phyloP scores from a whole-genome alignment of 1,140 invertebrate species.

The Orussus abietinus region DNA sequence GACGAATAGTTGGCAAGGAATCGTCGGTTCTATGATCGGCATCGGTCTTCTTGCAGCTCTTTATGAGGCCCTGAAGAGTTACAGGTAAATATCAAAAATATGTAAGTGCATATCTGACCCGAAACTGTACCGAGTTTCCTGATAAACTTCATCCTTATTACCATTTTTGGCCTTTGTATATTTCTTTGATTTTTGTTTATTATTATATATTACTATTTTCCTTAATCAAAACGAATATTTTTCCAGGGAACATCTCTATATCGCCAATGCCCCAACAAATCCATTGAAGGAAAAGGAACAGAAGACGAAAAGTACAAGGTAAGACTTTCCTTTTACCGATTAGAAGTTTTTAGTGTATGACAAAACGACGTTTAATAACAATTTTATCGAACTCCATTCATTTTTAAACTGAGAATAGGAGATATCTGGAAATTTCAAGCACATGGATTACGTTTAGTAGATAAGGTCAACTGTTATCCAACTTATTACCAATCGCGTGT shows the following conservation, averaged over 20 bases:
- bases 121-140: too few species aligned
- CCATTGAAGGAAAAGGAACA: background rate
- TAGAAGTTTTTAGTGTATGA: too few species aligned
- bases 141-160: too few species aligned
- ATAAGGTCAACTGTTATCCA: too few species aligned
- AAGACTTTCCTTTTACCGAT: background rate
- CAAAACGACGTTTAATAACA: too few species aligned
- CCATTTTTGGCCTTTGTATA: background rate
- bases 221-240: background rate
- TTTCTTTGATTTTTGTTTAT: slow-evolving; percentile 1
- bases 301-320: background rate
- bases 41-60: slow-evolving; percentile 35
- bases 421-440: too few species aligned
- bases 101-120: too few species aligned
- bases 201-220: background rate
- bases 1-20: slow-evolving; percentile 30
- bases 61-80: slow-evolving; percentile 46
- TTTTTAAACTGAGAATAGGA: too few species aligned
- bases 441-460: too few species aligned
- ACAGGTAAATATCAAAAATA: too few species aligned
- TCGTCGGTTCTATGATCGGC: slow-evolving; percentile 38
- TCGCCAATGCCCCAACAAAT: slow-evolving; percentile 10
- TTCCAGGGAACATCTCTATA: slow-evolving; percentile 32
- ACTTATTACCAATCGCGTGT: too few species aligned
- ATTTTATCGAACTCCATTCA: too few species aligned